phyloP scores from a whole-genome alignment of 2,888 invertebrate species.

The Drosophila rellima region DNA sequence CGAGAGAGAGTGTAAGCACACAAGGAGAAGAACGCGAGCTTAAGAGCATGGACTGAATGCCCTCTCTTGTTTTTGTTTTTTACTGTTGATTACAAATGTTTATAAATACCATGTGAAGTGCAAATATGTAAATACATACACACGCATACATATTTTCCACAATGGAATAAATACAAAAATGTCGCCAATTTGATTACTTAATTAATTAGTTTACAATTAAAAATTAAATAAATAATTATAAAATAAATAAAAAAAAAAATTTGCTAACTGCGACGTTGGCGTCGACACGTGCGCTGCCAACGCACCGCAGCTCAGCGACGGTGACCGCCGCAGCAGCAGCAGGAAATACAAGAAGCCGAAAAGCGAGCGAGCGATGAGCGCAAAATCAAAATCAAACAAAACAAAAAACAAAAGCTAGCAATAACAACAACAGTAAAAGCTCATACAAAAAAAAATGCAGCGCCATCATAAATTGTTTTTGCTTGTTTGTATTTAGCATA shows the following conservation, averaged over 20 bases:
- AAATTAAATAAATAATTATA: slow-evolving; percentile 29
- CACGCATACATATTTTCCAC: background rate
- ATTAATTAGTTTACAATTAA: slow-evolving; percentile 38
- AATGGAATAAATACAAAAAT: slow-evolving; percentile 1
- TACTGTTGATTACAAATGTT: slow-evolving; percentile 28
- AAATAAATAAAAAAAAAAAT: slow-evolving; percentile 4
- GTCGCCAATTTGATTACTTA: slow-evolving; percentile 25
- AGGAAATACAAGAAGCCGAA: slow-evolving; percentile 74
- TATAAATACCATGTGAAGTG: slow-evolving; percentile 43
- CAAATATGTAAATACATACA: background rate
- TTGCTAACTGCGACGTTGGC: slow-evolving; percentile 27
- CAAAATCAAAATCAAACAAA: slow-evolving; percentile 19
- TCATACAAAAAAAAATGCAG: slow-evolving; percentile 47
- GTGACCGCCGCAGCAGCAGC: slow-evolving; percentile 39
- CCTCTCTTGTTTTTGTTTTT: slow-evolving; percentile 3
- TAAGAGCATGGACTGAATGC: slow-evolving; percentile 3
- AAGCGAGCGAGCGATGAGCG: slow-evolving; percentile 19
- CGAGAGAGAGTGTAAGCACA: background rate
- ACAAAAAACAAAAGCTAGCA: slow-evolving; percentile 25
- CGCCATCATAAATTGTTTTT: slow-evolving; percentile 41
- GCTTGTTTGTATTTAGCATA: slow-evolving; percentile 57
- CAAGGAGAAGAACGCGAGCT: background rate
- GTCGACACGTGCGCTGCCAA: slow-evolving; percentile 67
- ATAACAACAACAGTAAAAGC: slow-evolving; percentile 48
- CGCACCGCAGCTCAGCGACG: slow-evolving; percentile 30